Base-by-base conservation (phyloP, 2,797 vertebrate species). In the Lindbergichthys nudifrons region DNA sequence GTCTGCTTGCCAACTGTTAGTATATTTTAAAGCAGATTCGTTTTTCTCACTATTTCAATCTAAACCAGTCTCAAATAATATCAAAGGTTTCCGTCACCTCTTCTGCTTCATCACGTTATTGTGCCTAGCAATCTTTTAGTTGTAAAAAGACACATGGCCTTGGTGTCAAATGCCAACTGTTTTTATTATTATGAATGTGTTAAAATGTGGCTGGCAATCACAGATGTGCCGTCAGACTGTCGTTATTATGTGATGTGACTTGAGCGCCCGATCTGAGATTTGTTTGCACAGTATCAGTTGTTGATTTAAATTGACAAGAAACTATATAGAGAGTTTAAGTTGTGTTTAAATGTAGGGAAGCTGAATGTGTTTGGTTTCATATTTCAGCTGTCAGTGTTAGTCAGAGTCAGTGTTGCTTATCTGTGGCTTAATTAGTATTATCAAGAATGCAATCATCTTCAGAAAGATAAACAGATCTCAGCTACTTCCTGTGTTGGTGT, bases 161-260 rank as follows among this genome's bases (percentile, higher is more conserved):
- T 84, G 48, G 21, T 84, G 47, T 83, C n/a, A 81, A 87, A 89
- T 85, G 92, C 92, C 91, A 92, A 91, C 46, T 46, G 19, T 80
- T 84, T 77, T 64, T 69, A 69, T 47, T 10, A 72, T 82, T 71
- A 75, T 73, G 72, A 26, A 47, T 65, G 67, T 85, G 53, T 75
- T 80, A 58, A 76, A 46, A 84, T 75, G 70, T 91, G 68, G 68
- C 70, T 83, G 82, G 54, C 83, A 90, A 69, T 81, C 68, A 74
- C 74, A 80, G 56, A 80, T 83, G 87, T 86, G 82, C 68, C 69
- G 78, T 85, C 32, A 75, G 42, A 50, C 62, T 84, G 70, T 82
- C 77, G 54, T 81, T 50, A 58, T 81, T 14, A 58, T 69, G 62
- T 76, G 73, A 72, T 39, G 46, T 65, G 52, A 78, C 61, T 59